These are phyloP conservation scores for Botia kubotai DNA, from an alignment of 2,797 vertebrate genomes.

Conservation along the genomic window DNA sequence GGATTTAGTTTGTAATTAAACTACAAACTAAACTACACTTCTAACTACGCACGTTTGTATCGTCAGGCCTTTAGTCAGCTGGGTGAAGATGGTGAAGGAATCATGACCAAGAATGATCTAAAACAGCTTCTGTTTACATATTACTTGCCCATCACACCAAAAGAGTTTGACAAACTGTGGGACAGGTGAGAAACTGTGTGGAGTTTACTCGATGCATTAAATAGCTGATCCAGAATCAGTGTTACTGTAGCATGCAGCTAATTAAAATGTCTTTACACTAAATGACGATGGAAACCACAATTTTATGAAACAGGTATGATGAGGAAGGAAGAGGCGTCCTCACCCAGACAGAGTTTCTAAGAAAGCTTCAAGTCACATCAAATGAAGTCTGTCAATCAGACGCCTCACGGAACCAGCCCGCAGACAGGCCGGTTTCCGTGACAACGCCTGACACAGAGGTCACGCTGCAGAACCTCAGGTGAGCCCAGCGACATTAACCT, in stretches of 20 bases:
- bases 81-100: conserved; percentile 68
- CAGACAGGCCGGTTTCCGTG: conserved; percentile 51
- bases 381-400: conserved; percentile 54
- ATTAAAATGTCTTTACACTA: no score
- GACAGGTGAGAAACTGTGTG: conserved; percentile 65
- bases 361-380: conserved; percentile 67
- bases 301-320: conserved; percentile 72
- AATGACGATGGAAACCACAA: not conserved
- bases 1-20: not conserved
- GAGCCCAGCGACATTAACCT: conserved; percentile 17
- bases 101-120: conserved; percentile 71
- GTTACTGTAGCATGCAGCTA: not conserved
- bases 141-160: conserved; percentile 72
- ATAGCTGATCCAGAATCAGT: conserved; percentile 7
- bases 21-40: not conserved
- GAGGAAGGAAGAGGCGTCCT: conserved; percentile 71
- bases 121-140: conserved; percentile 72
- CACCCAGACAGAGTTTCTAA: conserved; percentile 75
- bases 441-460: conserved; percentile 41
- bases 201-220: not conserved
- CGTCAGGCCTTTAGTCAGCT: conserved; percentile 73
- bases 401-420: conserved; percentile 61
- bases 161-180: conserved; percentile 81
- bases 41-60: not conserved
- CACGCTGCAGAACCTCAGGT: conserved; percentile 65